Evolutionary conservation across 2,797 vertebrate species (phyloP).

Genomic region (Champsocephalus gunnari): DNA sequence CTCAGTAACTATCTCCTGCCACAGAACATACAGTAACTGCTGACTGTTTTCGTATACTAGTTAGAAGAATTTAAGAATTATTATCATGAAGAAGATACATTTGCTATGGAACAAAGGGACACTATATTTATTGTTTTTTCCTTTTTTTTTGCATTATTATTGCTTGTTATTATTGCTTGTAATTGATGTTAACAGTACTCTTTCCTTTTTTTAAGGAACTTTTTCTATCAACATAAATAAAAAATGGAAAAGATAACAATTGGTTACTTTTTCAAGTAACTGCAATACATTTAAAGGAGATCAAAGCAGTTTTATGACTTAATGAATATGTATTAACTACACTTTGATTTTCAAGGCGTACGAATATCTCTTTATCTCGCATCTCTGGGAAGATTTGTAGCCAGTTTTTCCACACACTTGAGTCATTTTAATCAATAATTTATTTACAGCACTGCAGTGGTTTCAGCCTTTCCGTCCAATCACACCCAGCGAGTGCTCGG

Average conservation of each 20-base stretch:
- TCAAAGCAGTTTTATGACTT: neutral
- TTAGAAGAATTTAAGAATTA: neutral
- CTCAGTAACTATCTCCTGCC: neutral
- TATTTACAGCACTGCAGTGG: neutral
- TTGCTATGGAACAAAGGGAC: neutral
- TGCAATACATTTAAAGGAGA: neutral
- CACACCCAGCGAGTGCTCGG: slow-evolving; percentile 13
- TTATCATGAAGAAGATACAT: neutral
- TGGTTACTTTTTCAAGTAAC: neutral
- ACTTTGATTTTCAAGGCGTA: neutral
- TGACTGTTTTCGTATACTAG: neutral
- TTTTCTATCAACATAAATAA: too few relatives aligned
- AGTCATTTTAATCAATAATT: neutral
- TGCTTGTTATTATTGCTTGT: too few relatives aligned
- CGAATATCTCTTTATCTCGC: neutral
- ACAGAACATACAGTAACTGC: neutral
- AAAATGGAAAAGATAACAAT: too few relatives aligned
- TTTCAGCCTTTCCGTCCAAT: neutral
- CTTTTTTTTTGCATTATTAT: too few relatives aligned
- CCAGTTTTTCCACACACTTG: neutral
- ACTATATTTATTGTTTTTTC: too few relatives aligned
- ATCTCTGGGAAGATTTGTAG: neutral
- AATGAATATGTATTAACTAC: neutral
- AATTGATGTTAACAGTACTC: too few relatives aligned
- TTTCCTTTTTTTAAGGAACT: too few relatives aligned